phyloP scores from a whole-genome alignment of 2,113 vertebrate species.

The Mionectes macconnelli region DNA sequence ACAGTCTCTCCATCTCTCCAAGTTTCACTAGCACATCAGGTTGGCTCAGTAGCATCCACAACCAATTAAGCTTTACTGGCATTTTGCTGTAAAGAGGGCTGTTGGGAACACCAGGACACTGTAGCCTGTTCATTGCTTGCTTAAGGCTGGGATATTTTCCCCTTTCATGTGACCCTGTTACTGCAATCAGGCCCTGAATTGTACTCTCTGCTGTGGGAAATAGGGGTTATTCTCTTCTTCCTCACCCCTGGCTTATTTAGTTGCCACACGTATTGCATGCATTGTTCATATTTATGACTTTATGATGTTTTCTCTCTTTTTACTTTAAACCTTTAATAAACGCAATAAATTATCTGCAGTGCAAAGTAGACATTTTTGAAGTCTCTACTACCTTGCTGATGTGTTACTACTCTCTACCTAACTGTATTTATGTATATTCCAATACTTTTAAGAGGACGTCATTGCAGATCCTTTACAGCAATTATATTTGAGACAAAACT shows the following conservation, averaged over 20 bases:
- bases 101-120: background rate
- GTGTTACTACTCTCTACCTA: background rate
- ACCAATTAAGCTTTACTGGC: background rate
- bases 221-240: background rate
- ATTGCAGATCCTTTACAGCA: background rate
- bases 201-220: background rate
- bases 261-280: background rate
- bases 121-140: background rate
- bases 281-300: background rate
- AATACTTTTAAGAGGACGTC: background rate
- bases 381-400: background rate
- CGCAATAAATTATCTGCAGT: background rate
- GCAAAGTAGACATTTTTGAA: background rate
- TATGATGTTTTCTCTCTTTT: background rate
- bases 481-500: background rate
- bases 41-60: background rate
- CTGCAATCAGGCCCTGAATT: background rate
- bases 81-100: background rate
- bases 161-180: rapidly evolving
- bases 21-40: background rate
- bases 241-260: background rate
- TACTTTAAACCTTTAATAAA: background rate
- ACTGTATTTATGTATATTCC: no score
- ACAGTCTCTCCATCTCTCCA: background rate
- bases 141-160: background rate